Evolutionary conservation across 2,797 vertebrate genomes (phyloP), one percentile per base, ranked within the genome.

Genomic region (Poliocrania exsul): DNA sequence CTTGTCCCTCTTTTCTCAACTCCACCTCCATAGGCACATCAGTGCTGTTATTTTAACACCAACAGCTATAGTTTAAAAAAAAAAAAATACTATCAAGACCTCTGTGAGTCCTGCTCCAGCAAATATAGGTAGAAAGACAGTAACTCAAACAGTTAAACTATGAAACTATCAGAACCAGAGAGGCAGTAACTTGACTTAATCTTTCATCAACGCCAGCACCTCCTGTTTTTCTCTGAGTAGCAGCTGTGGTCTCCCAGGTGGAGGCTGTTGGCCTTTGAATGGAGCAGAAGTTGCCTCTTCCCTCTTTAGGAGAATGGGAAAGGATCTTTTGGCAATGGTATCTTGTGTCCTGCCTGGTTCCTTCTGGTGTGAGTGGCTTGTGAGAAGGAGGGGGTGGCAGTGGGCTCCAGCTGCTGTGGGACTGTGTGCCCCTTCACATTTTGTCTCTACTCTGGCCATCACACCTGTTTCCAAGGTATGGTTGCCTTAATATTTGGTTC

Each of bases 281-380:
- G 33, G 24, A 81, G 73, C 11, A 77, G 44, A 23, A 67, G 13
- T 56, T 35, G 20, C 29, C 38, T 20, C 5, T 47, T 86, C 15
- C n/a, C 13, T 33, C 16, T 44, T 38, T 8, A 15, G 47, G 25
- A 58, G 11, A 16, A 4, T 10, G 35, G 31, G 26, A 10, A 51
- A 26, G 2, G 16, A 8, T 16, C 1, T 46, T 0, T 3, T 35
- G 18, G 20, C 38, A 57, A 5, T 73, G 44, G 35, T 2, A 5
- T 1, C 12, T 42, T 18, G 11, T 1, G 8, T 38, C 3, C 4
- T 67, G 60, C 26, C 16, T 13, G 44, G 58, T 3, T 67, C 3
- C 53, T 28, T 42, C 0, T 2, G 71, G 12, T 1, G 3, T 23
- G 46, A 85, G 80, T 0, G 3, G 44, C 25, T 74, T 69, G 2